Base-by-base conservation (phyloP, 2,888 invertebrate species). In the Cordilura impudica region DNA sequence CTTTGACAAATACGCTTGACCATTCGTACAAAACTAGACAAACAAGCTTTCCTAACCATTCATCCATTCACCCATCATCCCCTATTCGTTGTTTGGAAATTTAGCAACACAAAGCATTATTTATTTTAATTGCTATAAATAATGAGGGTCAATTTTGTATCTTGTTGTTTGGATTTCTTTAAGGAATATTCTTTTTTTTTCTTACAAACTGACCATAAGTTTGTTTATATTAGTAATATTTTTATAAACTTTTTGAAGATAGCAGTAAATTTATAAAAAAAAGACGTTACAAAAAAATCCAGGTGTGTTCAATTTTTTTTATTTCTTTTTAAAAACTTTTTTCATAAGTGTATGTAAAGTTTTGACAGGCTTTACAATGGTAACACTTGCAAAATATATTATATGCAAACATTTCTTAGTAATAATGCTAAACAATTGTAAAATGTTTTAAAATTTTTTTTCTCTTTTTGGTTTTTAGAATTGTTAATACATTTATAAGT, bases 401-500 rank as follows among this genome's bases (percentile, higher is more conserved):
- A 66, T 63, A 66, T 69, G 56, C 58, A 67, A 73, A 65, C 26
- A 73, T 66, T 53, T 69, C 16, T 69, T 54, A 18, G 5, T 31
- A 58, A 72, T 61, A 61, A 56, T 58, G 60, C 67, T n/a, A 54
- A 76, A 69, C 74, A 76, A 78, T 76, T 78, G 78, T 60, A 67
- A 49, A 43, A 45, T 73, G 67, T 14, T 65, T 56, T 66, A 54
- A 53, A 39, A 60, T 71, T 71, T 66, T 16, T 58, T 76, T 70
- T n/a, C n/a, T n/a, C n/a, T n/a, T 47, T 54, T 60, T 53, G 19
- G 23, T 29, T 75, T 77, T 76, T 67, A 63, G 76, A 79, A 81
- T 79, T 81, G 70, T 79, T 79, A 81, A 81, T 77, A 77, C 71
- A 77, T 81, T 81, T 79, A 79, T 77, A 75, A 78, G 75, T 66